Conservation (phyloP, 2,113 vertebrate genomes). For the Zapornia atra region DNA sequence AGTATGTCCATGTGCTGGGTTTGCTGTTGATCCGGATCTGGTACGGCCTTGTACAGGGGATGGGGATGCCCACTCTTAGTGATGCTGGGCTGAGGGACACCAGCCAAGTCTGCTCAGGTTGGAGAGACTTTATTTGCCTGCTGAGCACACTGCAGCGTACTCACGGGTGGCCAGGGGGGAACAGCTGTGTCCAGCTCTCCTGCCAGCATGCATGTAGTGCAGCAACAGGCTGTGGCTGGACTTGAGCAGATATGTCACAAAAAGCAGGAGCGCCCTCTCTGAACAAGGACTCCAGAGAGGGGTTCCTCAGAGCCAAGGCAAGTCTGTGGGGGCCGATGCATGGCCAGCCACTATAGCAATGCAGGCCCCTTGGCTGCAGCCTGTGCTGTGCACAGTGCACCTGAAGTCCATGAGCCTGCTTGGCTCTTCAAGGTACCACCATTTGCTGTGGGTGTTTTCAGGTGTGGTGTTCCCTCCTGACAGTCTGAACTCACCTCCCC, state of each 20-base stretch:
- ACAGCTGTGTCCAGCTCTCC: neutral
- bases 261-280: neutral
- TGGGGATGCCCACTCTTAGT: neutral
- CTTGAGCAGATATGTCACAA: rapidly evolving
- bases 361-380: neutral
- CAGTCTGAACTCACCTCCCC: rapidly evolving
- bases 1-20: neutral
- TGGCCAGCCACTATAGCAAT: neutral
- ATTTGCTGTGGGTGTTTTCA: neutral
- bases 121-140: neutral
- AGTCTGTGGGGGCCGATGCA: rapidly evolving
- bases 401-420: rapidly evolving
- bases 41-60: neutral
- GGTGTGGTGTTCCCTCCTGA: neutral
- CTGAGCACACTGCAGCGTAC: neutral
- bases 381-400: rapidly evolving
- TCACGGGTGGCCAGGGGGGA: neutral
- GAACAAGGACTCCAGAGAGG: neutral
- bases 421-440: neutral
- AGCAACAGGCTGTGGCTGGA: neutral
- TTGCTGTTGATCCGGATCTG: neutral
- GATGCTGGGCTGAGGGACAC: neutral
- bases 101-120: neutral
- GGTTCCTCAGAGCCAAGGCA: neutral
- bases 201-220: rapidly evolving